A percentile compares a stretch with the other conserved stretches of the same genome.
Conservation (phyloP, 2,113 vertebrate species). For the Pantherophis guttatus region DNA sequence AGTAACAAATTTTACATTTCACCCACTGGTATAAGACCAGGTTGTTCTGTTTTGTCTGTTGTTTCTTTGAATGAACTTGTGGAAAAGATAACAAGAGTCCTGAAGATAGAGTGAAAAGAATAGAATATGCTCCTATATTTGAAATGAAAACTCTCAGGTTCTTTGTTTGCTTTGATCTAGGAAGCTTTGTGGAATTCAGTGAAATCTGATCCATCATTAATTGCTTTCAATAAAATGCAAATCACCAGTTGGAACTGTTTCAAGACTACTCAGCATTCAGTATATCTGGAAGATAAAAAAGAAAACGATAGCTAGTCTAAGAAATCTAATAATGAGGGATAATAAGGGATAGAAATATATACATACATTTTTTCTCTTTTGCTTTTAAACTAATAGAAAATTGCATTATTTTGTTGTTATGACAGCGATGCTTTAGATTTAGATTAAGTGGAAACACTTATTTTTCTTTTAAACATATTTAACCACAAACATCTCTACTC, state of each 20-base stretch:
- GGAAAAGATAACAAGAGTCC: not conserved
- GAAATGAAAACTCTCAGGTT: not conserved
- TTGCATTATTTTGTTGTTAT: not conserved
- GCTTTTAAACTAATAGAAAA: not conserved
- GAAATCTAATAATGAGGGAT: not conserved
- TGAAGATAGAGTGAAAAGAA: rapidly evolving
- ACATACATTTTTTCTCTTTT: not conserved
- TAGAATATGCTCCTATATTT: not conserved
- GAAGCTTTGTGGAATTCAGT: not conserved
- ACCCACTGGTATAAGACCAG: not conserved
- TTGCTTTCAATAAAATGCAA: not conserved
- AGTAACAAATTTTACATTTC: too few species aligned
- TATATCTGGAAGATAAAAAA: not conserved
- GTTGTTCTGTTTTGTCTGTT: not conserved
- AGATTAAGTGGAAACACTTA: not conserved
- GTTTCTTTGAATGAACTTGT: constrained; percentile 13
- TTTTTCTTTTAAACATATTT: not conserved
- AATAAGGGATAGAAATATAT: not conserved
- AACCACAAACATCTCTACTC: not conserved
- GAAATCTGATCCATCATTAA: not conserved
- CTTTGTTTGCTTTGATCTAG: not conserved
- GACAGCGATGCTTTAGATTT: not conserved
- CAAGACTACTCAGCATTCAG: not conserved
- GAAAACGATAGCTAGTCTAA: not conserved
- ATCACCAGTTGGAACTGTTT: not conserved